These are phyloP conservation scores for Opisthograptis luteolata DNA, from an alignment of 2,888 invertebrate genomes.

Conservation along the genomic window DNA sequence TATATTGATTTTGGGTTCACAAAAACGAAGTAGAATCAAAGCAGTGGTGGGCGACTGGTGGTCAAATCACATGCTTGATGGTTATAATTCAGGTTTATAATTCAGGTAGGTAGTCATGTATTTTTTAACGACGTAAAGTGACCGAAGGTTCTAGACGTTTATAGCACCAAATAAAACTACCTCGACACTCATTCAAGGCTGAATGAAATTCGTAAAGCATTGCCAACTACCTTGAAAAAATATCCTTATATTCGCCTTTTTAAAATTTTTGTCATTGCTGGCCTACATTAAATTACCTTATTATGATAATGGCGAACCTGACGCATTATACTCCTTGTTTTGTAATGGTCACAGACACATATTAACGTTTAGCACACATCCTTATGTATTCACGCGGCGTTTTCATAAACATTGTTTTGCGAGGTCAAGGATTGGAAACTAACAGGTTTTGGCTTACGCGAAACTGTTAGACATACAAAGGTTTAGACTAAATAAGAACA, in stretches of 20 bases:
- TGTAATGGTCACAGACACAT: constrained; percentile 23
- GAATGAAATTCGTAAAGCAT: too few species aligned
- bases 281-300: constrained; percentile 29
- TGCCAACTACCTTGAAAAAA: constrained; percentile 12
- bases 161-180: not conserved
- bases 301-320: constrained; percentile 26
- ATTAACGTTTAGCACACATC: constrained; percentile 18
- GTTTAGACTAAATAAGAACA: not conserved
- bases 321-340: constrained; percentile 13
- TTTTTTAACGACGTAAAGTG: too few species aligned
- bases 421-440: constrained; percentile 40
- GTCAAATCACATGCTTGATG: too few species aligned
- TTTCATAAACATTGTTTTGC: constrained; percentile 18
- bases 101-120: too few species aligned
- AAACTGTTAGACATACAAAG: not conserved
- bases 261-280: constrained; percentile 18
- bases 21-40: too few species aligned
- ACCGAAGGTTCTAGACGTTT: too few species aligned
- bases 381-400: constrained; percentile 26
- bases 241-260: constrained; percentile 11
- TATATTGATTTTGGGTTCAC: too few species aligned
- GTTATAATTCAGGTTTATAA: too few species aligned
- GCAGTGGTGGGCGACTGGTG: too few species aligned
- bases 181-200: not conserved
- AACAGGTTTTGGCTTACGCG: constrained; percentile 1